phyloP scores from a whole-genome alignment of 2,113 vertebrate genomes.

The Leucosticte australis region DNA sequence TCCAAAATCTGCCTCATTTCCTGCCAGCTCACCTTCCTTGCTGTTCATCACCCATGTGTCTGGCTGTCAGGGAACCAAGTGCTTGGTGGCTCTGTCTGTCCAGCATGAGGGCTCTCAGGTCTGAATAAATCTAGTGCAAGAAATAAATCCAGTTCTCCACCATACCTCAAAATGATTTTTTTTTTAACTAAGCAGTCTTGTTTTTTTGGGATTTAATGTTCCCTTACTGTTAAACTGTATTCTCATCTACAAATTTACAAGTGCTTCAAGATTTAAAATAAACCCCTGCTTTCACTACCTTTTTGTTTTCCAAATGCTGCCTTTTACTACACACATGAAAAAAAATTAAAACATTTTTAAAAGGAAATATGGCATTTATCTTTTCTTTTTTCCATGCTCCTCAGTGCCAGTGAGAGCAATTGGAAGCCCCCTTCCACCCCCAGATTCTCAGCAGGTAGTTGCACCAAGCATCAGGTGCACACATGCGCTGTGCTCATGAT shows the following conservation, averaged over 20 bases:
- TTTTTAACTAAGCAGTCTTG: not conserved
- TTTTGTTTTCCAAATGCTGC: not conserved
- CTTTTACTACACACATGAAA: not conserved
- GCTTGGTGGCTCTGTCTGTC: not conserved
- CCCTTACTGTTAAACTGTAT: not conserved
- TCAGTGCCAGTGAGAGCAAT: not conserved
- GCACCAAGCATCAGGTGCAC: not conserved
- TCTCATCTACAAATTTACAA: not conserved
- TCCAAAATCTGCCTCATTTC: constrained; percentile 20
- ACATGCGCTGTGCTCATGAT: not conserved
- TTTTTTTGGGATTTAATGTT: not conserved
- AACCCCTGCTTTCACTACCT: not conserved
- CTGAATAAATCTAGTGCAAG: not conserved
- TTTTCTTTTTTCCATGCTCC: not conserved
- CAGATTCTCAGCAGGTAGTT: not conserved
- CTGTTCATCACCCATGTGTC: not conserved
- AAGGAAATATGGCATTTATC: not conserved
- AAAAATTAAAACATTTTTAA: not conserved
- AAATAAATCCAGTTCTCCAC: not conserved
- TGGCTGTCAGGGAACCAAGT: not conserved
- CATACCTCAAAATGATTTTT: not conserved
- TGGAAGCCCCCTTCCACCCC: not conserved
- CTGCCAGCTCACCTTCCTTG: not conserved
- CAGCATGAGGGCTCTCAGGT: not conserved
- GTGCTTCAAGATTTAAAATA: not conserved